Evolutionary conservation across 2,113 vertebrate genomes (phyloP).

Genomic region (Myiagra hebetior): DNA sequence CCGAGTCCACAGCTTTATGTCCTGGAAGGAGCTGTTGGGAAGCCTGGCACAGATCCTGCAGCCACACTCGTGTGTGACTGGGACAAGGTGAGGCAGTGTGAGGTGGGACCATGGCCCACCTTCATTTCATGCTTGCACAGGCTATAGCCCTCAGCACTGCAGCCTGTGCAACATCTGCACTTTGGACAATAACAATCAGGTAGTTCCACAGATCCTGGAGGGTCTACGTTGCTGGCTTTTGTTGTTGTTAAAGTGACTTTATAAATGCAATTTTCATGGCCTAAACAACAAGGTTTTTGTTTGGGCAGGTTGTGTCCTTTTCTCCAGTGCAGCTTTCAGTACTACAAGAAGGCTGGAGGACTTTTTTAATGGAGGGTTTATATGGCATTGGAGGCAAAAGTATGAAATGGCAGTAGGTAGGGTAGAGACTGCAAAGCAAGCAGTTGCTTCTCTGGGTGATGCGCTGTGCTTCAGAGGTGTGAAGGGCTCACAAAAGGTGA

Average conservation of each 20-base stretch:
- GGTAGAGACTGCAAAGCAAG: neutral
- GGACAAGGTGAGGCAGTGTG: neutral
- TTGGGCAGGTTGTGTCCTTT: neutral
- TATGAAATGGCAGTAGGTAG: neutral
- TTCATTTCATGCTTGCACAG: neutral
- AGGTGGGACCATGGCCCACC: neutral
- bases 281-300: neutral
- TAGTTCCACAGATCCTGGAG: neutral
- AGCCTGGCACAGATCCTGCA: neutral
- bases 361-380: neutral
- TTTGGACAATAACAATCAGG: neutral
- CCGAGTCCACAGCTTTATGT: rapidly evolving
- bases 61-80: neutral
- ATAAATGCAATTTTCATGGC: neutral
- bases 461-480: neutral
- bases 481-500: neutral
- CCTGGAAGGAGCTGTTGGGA: neutral
- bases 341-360: neutral
- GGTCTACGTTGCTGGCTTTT: rapidly evolving
- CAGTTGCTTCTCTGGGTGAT: neutral
- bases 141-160: neutral
- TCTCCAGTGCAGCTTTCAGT: neutral
- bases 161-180: neutral
- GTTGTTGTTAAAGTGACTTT: neutral
- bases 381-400: neutral